phyloP scores from a whole-genome alignment of 2,888 invertebrate genomes.

The Hyposoter didymator region DNA sequence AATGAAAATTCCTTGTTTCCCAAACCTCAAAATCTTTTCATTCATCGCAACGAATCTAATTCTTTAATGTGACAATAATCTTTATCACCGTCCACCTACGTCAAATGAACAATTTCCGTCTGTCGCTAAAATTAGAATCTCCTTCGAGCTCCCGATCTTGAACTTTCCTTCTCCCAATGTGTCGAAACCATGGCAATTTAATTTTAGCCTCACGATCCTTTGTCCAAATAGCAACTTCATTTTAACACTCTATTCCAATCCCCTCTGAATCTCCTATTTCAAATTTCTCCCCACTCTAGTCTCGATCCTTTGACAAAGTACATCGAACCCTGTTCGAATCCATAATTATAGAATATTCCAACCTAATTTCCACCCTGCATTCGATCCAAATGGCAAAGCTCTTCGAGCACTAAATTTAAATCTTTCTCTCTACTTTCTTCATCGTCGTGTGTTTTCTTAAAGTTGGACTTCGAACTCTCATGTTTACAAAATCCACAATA shows the following conservation, averaged over 20 bases:
- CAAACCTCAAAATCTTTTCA: neutral
- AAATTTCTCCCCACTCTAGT: neutral
- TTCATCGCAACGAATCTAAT: neutral
- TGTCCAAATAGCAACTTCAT: neutral
- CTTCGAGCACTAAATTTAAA: neutral
- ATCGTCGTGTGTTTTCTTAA: neutral
- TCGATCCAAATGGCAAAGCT: neutral
- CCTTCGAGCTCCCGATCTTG: neutral
- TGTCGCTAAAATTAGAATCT: conserved; percentile 1
- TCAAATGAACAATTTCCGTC: neutral
- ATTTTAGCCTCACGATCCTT: neutral
- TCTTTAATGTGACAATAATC: neutral
- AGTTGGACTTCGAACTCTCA: neutral
- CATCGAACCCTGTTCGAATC: neutral
- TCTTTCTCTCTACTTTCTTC: neutral
- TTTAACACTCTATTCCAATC: neutral
- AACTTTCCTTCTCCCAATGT: neutral
- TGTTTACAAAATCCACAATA: neutral
- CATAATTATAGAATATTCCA: neutral
- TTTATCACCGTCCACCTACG: neutral
- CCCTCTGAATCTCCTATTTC: neutral
- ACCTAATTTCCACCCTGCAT: neutral
- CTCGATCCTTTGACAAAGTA: neutral
- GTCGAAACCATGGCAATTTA: neutral
- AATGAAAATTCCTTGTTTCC: neutral